Percentiles rank a stretch among this genome's conserved stretches.
These are phyloP conservation scores for Gobiocypris rarus DNA, from an alignment of 2,113 vertebrate species.

Conservation along the genomic window DNA sequence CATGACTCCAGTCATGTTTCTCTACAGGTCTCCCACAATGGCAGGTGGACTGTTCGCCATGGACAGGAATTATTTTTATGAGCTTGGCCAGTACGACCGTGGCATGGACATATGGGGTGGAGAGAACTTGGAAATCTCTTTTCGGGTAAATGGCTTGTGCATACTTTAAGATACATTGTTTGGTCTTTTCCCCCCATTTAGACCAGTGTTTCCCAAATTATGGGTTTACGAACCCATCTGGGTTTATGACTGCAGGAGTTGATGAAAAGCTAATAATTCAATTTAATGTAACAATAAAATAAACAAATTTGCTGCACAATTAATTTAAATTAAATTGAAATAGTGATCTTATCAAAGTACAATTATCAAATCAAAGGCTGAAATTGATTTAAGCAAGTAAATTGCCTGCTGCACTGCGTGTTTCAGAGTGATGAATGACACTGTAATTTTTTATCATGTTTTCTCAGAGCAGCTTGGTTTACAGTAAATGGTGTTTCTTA, in stretches of 20 bases:
- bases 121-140: conserved; percentile 97
- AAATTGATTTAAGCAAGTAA: not conserved
- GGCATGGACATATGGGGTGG: conserved; percentile 99
- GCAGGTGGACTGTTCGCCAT: conserved; percentile 97
- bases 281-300: not conserved
- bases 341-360: not conserved
- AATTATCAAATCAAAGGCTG: not conserved
- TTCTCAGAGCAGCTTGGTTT: not conserved
- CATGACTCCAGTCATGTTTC: not conserved
- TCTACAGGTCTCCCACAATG: conserved; percentile 93
- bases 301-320: not conserved
- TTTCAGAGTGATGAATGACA: not conserved
- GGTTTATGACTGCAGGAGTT: not conserved
- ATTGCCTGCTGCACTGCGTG: not conserved
- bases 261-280: not conserved
- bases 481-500: not conserved
- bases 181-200: no score
- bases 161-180: not conserved
- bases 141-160: conserved; percentile 80
- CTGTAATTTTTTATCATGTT: not conserved
- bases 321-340: not conserved
- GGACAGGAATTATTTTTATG: conserved; percentile 90
- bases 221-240: not conserved
- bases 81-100: conserved; percentile 91
- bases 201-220: not conserved